Conservation (phyloP, 2,888 invertebrate species). For the Cybosia mesomella region DNA sequence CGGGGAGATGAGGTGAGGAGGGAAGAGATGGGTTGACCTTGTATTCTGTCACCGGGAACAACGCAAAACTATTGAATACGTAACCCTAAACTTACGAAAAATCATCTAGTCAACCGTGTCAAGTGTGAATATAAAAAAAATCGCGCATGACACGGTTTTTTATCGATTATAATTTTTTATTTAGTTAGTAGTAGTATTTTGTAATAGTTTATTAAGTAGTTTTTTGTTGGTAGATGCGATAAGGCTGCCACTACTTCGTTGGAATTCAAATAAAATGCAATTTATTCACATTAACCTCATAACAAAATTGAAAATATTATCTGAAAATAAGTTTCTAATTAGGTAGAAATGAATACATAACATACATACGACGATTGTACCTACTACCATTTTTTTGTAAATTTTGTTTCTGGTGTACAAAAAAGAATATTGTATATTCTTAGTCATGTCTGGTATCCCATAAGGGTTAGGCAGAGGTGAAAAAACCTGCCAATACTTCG, state of each 20-base stretch:
- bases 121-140: conserved; percentile 35
- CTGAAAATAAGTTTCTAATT: too few species aligned
- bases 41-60: not conserved
- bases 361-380: too few species aligned
- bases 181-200: too few species aligned
- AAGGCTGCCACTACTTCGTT: not conserved
- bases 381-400: too few species aligned
- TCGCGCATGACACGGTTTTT: conserved; percentile 23
- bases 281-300: too few species aligned
- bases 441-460: too few species aligned
- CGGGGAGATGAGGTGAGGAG: too few species aligned
- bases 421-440: too few species aligned
- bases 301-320: too few species aligned
- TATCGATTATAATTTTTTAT: conserved; percentile 20
- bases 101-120: conserved; percentile 42
- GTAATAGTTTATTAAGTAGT: not conserved
- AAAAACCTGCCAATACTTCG: not conserved
- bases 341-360: too few species aligned
- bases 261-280: not conserved
- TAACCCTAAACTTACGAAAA: conserved; percentile 29
- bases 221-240: not conserved
- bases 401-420: too few species aligned
- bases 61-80: not conserved
- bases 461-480: too few species aligned
- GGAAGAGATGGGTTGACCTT: not conserved